Percentiles rank a stretch among this genome's conserved stretches.
Evolutionary conservation across 2,113 vertebrate species (phyloP).

Genomic region (Lamprologus callipterus): DNA sequence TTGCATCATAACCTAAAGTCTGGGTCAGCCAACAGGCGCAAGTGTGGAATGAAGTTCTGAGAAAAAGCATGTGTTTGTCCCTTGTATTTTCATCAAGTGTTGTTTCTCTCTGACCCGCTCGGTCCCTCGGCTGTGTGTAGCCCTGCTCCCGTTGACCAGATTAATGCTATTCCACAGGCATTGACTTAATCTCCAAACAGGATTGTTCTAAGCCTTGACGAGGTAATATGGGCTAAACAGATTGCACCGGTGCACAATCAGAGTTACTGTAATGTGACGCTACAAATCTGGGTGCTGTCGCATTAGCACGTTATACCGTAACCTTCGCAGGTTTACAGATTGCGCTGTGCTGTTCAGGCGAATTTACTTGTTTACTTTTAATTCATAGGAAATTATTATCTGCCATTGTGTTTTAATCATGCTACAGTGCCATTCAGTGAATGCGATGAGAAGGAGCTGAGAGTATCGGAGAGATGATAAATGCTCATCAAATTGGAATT

Average conservation of each 20-base stretch:
- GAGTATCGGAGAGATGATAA: not conserved
- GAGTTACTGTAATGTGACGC: slow-evolving; percentile 56
- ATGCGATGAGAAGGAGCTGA: not conserved
- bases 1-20: slow-evolving; percentile 16
- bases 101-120: slow-evolving; percentile 1
- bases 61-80: slow-evolving; percentile 6
- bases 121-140: not conserved
- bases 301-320: slow-evolving; percentile 46
- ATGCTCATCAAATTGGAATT: slow-evolving; percentile 42
- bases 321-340: slow-evolving; percentile 3
- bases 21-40: not conserved
- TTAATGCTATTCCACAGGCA: slow-evolving; percentile 51
- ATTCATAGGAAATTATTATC: not conserved
- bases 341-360: not conserved
- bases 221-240: slow-evolving; percentile 63
- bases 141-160: slow-evolving; percentile 40
- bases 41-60: slow-evolving; percentile 13
- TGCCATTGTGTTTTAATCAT: not conserved
- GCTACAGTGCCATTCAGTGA: not conserved
- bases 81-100: not conserved
- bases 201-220: slow-evolving; percentile 63
- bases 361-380: not conserved
- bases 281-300: slow-evolving; percentile 53
- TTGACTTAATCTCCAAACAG: slow-evolving; percentile 63
- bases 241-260: slow-evolving; percentile 48